These are phyloP conservation scores for pig (Sus scrofa) DNA, from an alignment of 2,113 vertebrate species.

Conservation along the genomic window DNA sequence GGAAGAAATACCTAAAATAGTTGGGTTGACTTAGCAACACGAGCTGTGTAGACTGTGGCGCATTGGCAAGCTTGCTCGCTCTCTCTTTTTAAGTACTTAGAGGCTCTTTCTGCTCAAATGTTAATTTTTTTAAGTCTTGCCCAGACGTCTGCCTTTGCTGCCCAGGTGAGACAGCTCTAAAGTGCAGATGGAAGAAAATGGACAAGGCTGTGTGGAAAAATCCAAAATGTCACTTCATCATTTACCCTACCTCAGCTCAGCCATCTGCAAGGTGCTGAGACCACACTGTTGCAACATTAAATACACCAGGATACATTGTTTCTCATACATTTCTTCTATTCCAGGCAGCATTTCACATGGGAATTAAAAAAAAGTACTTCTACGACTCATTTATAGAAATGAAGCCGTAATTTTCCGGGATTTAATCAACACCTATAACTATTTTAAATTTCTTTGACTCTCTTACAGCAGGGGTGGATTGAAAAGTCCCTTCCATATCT, in stretches of 20 bases:
- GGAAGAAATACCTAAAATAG: not conserved
- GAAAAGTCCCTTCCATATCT: constrained; percentile 19
- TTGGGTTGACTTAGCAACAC: not conserved
- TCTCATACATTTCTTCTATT: not conserved
- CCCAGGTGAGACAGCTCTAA: not conserved
- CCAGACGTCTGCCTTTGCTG: not conserved
- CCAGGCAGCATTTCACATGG: rapidly evolving
- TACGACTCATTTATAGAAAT: not conserved
- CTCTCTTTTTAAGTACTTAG: not conserved
- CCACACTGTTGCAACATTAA: not conserved
- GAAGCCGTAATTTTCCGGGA: not conserved
- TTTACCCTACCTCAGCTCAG: rapidly evolving
- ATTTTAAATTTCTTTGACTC: not conserved
- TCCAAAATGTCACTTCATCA: too few species aligned
- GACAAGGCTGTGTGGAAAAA: not conserved
- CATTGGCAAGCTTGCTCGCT: rapidly evolving
- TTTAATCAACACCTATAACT: not conserved
- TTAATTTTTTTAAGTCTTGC: not conserved
- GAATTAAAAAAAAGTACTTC: not conserved
- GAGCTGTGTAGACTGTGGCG: rapidly evolving
- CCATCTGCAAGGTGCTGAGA: not conserved
- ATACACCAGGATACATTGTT: rapidly evolving
- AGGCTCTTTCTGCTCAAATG: not conserved
- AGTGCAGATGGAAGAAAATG: not conserved
- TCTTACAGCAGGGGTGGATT: not conserved